Base-by-base conservation (phyloP, 2,797 vertebrate species). In the Setipinna tenuifilis region DNA sequence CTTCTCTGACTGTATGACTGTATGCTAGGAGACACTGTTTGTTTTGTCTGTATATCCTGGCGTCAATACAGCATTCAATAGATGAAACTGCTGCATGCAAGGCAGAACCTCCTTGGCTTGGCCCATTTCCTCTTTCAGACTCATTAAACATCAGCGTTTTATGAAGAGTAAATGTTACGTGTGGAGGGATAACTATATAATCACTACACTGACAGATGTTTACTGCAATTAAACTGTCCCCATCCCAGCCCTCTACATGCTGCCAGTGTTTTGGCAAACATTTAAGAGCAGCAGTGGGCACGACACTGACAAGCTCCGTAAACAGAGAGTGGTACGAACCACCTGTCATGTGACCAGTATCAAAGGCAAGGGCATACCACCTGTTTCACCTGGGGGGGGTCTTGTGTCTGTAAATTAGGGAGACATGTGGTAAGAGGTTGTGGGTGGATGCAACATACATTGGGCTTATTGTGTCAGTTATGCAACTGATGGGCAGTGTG, bases 301-400 rank as follows among this genome's bases (percentile, higher is more conserved):
- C 58, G 44, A 82, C 82, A 46, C 65, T 57, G 81, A 58, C 57
- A 21, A 83, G 54, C 23, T 82, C 17, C 31, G 46, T 35, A 81
- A 48, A 83, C 71, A 41, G 83, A 21, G 85, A 88, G 59, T 88
- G 85, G 83, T 85, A 82, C 17, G 59, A 83, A 65, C 87, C 87
- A 88, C 85, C 87, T 88, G 87, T 86, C 87, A 83, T 58, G 83
- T 88, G 85, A 88, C 58, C 71, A 50, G 82, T 83, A 86, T 85
- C 87, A 88, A 71, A 85, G 75, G 48, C 58, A 48, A 75, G 85
- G 82, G 85, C 82, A 46, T 85, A 84, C 85, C 87, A 88, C 68
- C 83, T 85, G 86, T 58, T 48, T 61, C 28, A 46, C 28, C 9
- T 48, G 59, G 68, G 68, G 82, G 82, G 35, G 58, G 10, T 75